These are phyloP conservation scores for Amblyjoppa proteus DNA, from an alignment of 2,888 invertebrate genomes.

Conservation along the genomic window DNA sequence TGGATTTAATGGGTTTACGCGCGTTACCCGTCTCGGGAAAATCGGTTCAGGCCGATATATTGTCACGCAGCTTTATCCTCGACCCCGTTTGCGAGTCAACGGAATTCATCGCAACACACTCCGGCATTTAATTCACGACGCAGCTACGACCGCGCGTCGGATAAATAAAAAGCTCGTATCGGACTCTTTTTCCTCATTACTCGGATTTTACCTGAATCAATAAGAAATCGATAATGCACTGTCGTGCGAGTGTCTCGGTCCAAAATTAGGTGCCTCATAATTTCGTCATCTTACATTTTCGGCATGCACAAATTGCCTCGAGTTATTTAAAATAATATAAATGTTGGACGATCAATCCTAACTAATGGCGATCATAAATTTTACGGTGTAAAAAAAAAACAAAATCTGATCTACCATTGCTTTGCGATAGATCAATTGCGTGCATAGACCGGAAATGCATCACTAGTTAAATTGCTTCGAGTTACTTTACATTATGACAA, in stretches of 20 bases:
- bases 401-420: not conserved
- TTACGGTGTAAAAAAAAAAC: constrained; percentile 45
- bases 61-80: constrained; percentile 78
- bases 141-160: not conserved
- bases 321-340: not conserved
- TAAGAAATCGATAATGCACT: not conserved
- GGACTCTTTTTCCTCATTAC: not conserved
- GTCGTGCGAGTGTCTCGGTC: not conserved
- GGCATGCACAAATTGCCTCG: not conserved
- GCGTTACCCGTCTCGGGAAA: constrained; percentile 44
- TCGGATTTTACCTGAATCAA: not conserved
- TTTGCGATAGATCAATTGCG: too few relatives aligned
- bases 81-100: constrained; percentile 75
- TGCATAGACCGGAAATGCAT: too few relatives aligned
- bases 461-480: not conserved
- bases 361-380: constrained; percentile 36
- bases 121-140: constrained; percentile 51
- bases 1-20: constrained; percentile 6
- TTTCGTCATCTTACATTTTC: not conserved
- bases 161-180: not conserved
- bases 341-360: constrained; percentile 29
- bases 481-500: not conserved
- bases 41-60: constrained; percentile 72
- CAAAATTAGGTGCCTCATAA: not conserved
- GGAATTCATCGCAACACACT: constrained; percentile 38